These are phyloP conservation scores for Aplysina aerophoba DNA, from an alignment of 37 sponge, comb jelly and placozoan genomes.

Conservation along the genomic window DNA sequence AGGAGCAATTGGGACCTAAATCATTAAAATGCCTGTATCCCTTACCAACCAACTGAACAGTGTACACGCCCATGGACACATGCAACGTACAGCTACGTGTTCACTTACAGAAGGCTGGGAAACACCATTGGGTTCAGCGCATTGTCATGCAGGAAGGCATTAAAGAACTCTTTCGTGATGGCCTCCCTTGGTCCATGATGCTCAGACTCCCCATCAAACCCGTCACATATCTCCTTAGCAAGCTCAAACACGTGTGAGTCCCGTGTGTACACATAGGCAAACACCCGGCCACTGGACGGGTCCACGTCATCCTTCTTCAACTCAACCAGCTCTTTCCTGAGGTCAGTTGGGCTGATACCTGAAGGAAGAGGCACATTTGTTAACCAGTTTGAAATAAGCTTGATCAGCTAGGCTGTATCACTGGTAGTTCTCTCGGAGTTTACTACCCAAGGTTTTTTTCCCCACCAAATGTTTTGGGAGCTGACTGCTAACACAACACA, in stretches of 20 bases:
- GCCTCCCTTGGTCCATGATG: slow-evolving; percentile 14
- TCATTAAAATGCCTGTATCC: too few relatives aligned
- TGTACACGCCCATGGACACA: too few relatives aligned
- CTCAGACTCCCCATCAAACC: slow-evolving; percentile 48
- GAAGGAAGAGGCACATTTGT: too few relatives aligned
- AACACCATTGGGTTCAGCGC: slow-evolving; percentile 87
- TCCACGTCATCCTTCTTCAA: slow-evolving; percentile 65
- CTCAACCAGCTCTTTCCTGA: slow-evolving; percentile 47
- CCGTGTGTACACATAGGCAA: slow-evolving; percentile 77
- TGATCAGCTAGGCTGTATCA: too few relatives aligned
- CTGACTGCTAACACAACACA: too few relatives aligned
- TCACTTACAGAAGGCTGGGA: slow-evolving; percentile 52
- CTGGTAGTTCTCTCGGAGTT: too few relatives aligned
- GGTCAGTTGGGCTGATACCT: neutral
- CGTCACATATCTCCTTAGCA: slow-evolving; percentile 50
- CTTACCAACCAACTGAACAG: too few relatives aligned
- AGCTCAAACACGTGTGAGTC: slow-evolving; percentile 36
- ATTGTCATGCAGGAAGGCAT: slow-evolving; percentile 82
- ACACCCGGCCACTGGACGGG: slow-evolving; percentile 68
- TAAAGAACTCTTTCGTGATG: slow-evolving; percentile 63
- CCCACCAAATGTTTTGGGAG: too few relatives aligned
- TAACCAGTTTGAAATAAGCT: too few relatives aligned
- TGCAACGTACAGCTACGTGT: too few relatives aligned
- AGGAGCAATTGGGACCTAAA: too few relatives aligned
- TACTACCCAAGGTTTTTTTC: too few relatives aligned